Conservation (phyloP, 2,888 invertebrate species). For the Eupithecia dodoneata region DNA sequence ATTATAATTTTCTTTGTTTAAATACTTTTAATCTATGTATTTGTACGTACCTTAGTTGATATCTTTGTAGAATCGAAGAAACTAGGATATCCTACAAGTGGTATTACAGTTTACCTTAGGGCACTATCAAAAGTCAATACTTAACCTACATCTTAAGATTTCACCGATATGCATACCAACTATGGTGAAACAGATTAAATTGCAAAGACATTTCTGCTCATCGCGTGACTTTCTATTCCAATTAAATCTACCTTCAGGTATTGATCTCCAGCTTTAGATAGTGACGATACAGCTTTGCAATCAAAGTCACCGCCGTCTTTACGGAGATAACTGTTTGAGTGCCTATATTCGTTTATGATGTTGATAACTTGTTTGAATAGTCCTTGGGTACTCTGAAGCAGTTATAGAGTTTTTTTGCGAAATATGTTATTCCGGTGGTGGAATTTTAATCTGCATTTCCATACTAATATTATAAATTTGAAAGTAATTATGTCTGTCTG, state of each 20-base stretch:
- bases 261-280: conserved; percentile 45
- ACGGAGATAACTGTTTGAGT: conserved; percentile 20
- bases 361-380: conserved; percentile 1
- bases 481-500: background rate
- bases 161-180: conserved; percentile 35
- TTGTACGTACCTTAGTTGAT: background rate
- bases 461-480: background rate
- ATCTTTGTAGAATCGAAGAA: background rate
- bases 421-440: background rate
- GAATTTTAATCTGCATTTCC: background rate
- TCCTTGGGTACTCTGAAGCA: background rate
- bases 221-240: conserved; percentile 56
- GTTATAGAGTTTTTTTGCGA: background rate
- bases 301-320: conserved; percentile 39
- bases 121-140: background rate
- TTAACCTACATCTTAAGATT: conserved; percentile 5
- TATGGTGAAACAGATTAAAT: conserved; percentile 49
- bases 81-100: background rate
- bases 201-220: conserved; percentile 47
- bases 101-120: background rate
- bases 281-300: conserved; percentile 31
- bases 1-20: background rate
- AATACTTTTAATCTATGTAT: too few species aligned
- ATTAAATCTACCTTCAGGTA: conserved; percentile 53
- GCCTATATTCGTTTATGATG: conserved; percentile 12